Base-by-base conservation (phyloP, 1,140 invertebrate species). In the Cyrtorhinus lividipennis region DNA sequence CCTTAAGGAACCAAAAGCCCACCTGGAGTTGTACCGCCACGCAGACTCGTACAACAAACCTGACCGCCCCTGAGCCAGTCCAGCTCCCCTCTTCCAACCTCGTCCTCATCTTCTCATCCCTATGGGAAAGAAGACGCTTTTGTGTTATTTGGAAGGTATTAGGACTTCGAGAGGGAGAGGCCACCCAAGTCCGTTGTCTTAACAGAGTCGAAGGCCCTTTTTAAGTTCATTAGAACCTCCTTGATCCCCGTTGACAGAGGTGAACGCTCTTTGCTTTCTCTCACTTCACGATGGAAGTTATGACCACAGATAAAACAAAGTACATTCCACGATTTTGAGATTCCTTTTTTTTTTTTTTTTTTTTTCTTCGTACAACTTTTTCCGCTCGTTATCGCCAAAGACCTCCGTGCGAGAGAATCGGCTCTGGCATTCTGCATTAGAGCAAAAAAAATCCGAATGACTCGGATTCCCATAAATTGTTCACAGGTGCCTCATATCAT, bases 171-270 rank as follows among this genome's bases (percentile, higher is more conserved):
- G 48, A 20, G 48, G 48, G 48, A 53, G 48, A 53, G 48, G 48
- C 48, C 48, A 53, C 48, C 48, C 48, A 53, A 53, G 48, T 53
- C 48, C 48, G 48, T 53, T 53, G 48, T 53, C 48, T 53, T 53
- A 53, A 8, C n/a, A n/a, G 48, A 53, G 48, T 53, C 48, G 48
- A 53, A 53, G 48, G 48, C 48, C 48, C 48, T 53, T 53, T 53
- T 53, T 53, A 53, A 53, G 48, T 53, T 53, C 48, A 53, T 53
- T 53, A 53, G 48, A 53, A 53, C 48, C 48, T 53, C 48, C 48
- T 53, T 53, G 48, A 53, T 53, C 48, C 18, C 48, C 48, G 48
- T 53, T 53, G 48, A 53, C 48, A 53, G 48, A 53, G 48, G 48
- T 53, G 48, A 53, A 53, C 18, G 48, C 48, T 53, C 48, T 53